These are phyloP conservation scores for Scaptomyza hsui DNA, from an alignment of 1,140 invertebrate species.

Conservation along the genomic window DNA sequence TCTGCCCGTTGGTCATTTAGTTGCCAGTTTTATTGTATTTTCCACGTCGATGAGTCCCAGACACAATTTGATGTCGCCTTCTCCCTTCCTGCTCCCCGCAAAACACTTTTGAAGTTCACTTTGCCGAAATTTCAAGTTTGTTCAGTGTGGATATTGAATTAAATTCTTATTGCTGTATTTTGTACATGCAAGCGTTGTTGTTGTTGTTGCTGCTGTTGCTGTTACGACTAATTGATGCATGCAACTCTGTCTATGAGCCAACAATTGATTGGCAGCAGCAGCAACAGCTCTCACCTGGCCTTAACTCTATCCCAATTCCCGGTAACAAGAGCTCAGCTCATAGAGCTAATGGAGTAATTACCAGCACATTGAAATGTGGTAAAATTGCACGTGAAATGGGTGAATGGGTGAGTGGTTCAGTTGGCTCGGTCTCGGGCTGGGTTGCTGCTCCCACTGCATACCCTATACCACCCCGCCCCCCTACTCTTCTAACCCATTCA, in stretches of 20 bases:
- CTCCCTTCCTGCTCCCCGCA: neutral
- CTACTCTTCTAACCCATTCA: neutral
- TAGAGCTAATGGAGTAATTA: constrained; percentile 72
- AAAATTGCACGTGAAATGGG: constrained; percentile 52
- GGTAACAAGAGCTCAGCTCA: constrained; percentile 17
- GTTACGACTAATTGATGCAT: constrained; percentile 62
- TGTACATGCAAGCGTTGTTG: neutral
- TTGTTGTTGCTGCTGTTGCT: constrained; percentile 18
- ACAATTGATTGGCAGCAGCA: constrained; percentile 44
- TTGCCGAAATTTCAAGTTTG: constrained; percentile 6
- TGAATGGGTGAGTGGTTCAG: constrained; percentile 53
- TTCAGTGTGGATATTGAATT: constrained; percentile 37
- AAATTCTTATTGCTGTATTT: constrained; percentile 22
- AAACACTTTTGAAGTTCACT: neutral
- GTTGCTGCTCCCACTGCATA: neutral
- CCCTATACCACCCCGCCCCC: neutral
- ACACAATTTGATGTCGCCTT: constrained; percentile 8
- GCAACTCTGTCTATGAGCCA: constrained; percentile 16
- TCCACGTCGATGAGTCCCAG: constrained; percentile 40
- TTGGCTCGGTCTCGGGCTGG: neutral
- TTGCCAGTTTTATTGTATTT: constrained; percentile 67
- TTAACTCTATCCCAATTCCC: constrained; percentile 3
- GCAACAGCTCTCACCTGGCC: constrained; percentile 9
- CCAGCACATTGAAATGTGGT: constrained; percentile 61
- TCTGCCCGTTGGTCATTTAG: constrained; percentile 62